These are phyloP conservation scores for Paraplagusia blochii DNA, from an alignment of 2,113 vertebrate species.

Conservation along the genomic window DNA sequence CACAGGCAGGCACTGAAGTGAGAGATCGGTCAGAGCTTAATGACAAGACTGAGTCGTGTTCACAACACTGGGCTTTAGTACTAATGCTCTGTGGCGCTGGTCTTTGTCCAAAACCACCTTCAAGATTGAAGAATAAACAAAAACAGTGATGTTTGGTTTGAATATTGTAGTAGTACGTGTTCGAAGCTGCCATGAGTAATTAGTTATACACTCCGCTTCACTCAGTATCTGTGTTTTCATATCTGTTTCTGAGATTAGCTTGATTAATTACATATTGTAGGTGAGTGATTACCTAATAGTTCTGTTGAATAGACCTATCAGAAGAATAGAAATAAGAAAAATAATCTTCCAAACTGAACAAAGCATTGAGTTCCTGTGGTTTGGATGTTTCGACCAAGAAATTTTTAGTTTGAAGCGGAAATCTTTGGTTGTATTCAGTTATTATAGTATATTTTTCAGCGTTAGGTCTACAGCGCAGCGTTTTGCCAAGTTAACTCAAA, in stretches of 20 bases:
- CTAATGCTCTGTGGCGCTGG: slow-evolving; percentile 10
- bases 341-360: not conserved
- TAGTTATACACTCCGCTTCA: no score
- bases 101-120: not conserved
- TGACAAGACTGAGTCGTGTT: slow-evolving; percentile 37
- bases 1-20: slow-evolving; percentile 11
- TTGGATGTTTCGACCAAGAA: no score
- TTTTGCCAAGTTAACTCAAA: no score
- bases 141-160: not conserved
- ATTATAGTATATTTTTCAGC: no score
- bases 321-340: not conserved
- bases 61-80: slow-evolving; percentile 20
- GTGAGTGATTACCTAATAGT: not conserved
- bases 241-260: no score
- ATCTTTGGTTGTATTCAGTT: no score
- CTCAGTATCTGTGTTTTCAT: no score
- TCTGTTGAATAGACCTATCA: not conserved
- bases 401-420: no score
- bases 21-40: slow-evolving; percentile 11
- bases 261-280: not conserved
- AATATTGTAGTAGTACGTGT: not conserved
- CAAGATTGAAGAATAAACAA: slow-evolving; percentile 11
- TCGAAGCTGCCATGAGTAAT: no score
- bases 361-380: no score
- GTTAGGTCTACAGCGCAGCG: no score